Percentiles rank a stretch among this genome's conserved stretches.
Conservation (phyloP, 2,888 invertebrate species). For the Eristalis intricaria region DNA sequence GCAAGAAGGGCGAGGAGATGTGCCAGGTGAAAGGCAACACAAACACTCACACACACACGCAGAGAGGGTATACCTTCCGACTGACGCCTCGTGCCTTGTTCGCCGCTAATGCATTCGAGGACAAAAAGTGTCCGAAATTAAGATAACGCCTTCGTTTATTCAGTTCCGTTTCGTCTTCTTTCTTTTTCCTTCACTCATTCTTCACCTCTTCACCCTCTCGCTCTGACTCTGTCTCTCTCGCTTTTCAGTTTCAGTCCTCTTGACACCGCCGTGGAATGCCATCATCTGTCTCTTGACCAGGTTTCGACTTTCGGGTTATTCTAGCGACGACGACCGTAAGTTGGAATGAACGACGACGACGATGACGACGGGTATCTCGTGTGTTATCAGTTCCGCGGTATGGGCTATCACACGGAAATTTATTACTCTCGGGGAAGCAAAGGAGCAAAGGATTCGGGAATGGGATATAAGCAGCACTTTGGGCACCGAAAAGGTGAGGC, state of each 20-base stretch:
- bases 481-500: slow-evolving; percentile 63
- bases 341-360: slow-evolving; percentile 25
- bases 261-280: background rate
- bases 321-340: slow-evolving; percentile 25
- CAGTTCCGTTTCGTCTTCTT: slow-evolving; percentile 60
- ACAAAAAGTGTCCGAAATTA: slow-evolving; percentile 74
- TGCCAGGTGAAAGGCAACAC: slow-evolving; percentile 67
- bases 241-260: background rate
- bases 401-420: slow-evolving; percentile 67
- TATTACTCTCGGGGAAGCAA: slow-evolving; percentile 61
- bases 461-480: slow-evolving; percentile 52
- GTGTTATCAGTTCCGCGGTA: slow-evolving; percentile 69
- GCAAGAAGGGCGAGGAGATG: slow-evolving; percentile 5
- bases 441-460: slow-evolving; percentile 35
- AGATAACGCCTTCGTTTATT: slow-evolving; percentile 73
- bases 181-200: background rate
- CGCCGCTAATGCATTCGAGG: slow-evolving; percentile 74
- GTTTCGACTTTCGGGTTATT: slow-evolving; percentile 9
- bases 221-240: background rate
- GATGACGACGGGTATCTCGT: slow-evolving; percentile 40
- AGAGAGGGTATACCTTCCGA: slow-evolving; percentile 52
- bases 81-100: slow-evolving; percentile 75
- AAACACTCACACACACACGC: background rate
- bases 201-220: background rate
- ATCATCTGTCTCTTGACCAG: slow-evolving; percentile 51